Base-by-base conservation (phyloP, 1,140 invertebrate species). In the Drosophila insularis region DNA sequence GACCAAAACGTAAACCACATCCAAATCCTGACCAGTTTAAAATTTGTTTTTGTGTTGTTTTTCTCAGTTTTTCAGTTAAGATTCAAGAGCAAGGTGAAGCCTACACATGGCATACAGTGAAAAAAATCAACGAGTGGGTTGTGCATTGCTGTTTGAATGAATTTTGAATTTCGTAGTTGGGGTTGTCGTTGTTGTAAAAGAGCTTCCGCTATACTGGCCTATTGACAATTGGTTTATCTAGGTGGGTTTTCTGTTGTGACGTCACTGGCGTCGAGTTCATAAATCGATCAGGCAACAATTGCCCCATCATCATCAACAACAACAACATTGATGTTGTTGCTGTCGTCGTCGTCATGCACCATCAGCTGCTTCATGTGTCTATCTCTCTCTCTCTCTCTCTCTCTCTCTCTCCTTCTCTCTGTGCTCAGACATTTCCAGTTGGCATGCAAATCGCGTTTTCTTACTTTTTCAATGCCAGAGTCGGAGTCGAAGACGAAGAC, bases 1-100 rank as follows among this genome's bases (percentile, higher is more conserved):
- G 43, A 50, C 43, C 19, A 54, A 50, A 72, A 59, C 54, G 63
- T 55, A 63, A 54, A 27, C 27, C 31, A 13, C 53, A 54, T 19
- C 37, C 31, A 46, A 63, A 46, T 61, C 17, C 59, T 40, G 23
- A 56, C 65, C 55, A 65, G 21, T 80, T 80, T 35, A 2, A 10
- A 2, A 10, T 35, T 35, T 35, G 8, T 27, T 27, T 5, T 3
- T 27, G 2, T 27, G 2, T 27, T 27, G 27, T 27, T 27, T 27
- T 27, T 27, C 27, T 27, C 27, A 27, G 27, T 13, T 37, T 73
- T 63, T 56, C 55, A 71, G 74, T 40, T 37, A 39, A 39, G 40
- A 66, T 89, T 87, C 80, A 89, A 87, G 84, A 84, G 80, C 84
- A 87, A 87, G 84, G 85, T 84, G 76, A 89, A 74, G 71, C 81